phyloP scores from a whole-genome alignment of 2,797 vertebrate genomes.

The Sternotherus odoratus region DNA sequence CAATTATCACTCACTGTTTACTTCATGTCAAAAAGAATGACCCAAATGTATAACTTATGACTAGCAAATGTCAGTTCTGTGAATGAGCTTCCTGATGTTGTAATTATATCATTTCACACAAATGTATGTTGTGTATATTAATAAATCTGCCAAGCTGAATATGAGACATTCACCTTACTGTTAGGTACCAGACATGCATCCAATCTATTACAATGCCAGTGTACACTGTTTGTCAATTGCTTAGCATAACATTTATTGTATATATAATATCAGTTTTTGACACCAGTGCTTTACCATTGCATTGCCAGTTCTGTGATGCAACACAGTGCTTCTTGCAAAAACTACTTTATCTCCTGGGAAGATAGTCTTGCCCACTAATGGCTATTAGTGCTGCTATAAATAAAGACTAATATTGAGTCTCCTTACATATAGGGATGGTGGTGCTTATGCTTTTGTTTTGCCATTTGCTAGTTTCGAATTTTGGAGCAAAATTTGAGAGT shows the following conservation, averaged over 20 bases:
- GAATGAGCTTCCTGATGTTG: neutral
- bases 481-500: neutral
- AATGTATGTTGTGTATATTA: neutral
- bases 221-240: neutral
- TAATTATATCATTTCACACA: neutral
- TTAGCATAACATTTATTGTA: neutral
- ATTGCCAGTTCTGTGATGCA: neutral
- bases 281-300: neutral
- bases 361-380: neutral
- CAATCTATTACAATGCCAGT: neutral
- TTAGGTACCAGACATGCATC: neutral
- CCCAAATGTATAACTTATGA: neutral
- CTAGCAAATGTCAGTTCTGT: slow-evolving; percentile 27
- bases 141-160: slow-evolving; percentile 13
- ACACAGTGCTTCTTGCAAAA: neutral
- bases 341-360: neutral
- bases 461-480: neutral
- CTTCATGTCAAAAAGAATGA: neutral
- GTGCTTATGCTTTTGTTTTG: fast-evolving
- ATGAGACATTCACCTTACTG: neutral
- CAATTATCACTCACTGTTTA: neutral
- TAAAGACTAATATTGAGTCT: neutral
- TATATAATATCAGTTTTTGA: neutral
- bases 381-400: neutral
- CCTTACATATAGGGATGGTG: neutral